Percentiles rank a stretch among this genome's conserved stretches.
Conservation (phyloP, 2,888 invertebrate genomes). For the Acheta domesticus region DNA sequence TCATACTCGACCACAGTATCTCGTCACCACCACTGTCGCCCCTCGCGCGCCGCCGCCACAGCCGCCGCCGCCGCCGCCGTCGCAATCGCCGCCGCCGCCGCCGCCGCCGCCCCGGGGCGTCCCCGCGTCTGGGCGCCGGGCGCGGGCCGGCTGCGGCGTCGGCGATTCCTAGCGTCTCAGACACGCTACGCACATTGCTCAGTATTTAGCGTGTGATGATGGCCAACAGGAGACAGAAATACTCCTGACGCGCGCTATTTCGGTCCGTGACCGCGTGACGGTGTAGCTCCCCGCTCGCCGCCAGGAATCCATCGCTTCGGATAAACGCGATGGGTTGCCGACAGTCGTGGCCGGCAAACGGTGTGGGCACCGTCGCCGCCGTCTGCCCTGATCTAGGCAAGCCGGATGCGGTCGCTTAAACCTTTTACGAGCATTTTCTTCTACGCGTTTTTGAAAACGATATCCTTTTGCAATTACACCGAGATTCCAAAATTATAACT, state of each 20-base stretch:
- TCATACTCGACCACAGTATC: too few species aligned
- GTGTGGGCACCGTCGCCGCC: too few species aligned
- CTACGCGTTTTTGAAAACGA: too few species aligned
- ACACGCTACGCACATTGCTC: constrained; percentile 18
- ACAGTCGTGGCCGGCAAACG: too few species aligned
- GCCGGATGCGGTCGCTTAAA: too few species aligned
- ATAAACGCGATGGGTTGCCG: not conserved
- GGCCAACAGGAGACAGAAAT: constrained; percentile 7
- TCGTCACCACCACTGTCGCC: too few species aligned
- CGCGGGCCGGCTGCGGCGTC: not conserved
- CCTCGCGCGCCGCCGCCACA: not conserved
- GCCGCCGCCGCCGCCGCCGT: not conserved
- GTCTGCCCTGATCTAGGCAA: too few species aligned
- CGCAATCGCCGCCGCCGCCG: not conserved
- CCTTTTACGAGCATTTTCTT: too few species aligned
- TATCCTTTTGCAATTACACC: too few species aligned
- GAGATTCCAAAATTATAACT: too few species aligned
- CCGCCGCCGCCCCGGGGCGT: not conserved
- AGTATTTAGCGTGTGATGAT: constrained; percentile 2
- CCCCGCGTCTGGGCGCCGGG: not conserved
- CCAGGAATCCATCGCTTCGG: constrained; percentile 7
- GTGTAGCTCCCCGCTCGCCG: not conserved
- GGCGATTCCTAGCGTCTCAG: not conserved
- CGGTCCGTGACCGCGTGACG: constrained; percentile 7
- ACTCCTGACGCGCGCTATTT: not conserved